phyloP scores from a whole-genome alignment of 2,888 invertebrate species.

The Apocheima hispidaria region DNA sequence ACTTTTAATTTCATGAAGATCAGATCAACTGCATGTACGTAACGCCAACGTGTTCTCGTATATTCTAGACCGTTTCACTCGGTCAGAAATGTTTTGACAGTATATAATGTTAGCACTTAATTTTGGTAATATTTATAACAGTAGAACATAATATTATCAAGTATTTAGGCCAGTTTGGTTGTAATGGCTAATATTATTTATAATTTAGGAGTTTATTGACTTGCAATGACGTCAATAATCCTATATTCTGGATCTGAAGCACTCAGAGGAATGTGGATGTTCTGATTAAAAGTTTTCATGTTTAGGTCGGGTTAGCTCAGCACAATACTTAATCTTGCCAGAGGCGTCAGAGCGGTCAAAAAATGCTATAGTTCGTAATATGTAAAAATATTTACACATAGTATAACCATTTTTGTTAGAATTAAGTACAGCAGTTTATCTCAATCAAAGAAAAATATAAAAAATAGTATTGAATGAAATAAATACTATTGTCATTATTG shows the following conservation, averaged over 20 bases:
- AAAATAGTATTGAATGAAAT: background rate
- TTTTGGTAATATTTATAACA: constrained; percentile 2
- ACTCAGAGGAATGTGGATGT: constrained; percentile 5
- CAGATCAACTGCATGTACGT: no score
- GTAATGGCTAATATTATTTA: constrained; percentile 28
- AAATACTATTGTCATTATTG: no score
- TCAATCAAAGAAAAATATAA: no score
- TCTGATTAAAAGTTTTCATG: background rate
- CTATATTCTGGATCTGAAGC: constrained; percentile 18
- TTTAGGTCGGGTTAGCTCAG: background rate
- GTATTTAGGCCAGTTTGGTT: constrained; percentile 21
- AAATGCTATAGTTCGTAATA: no score
- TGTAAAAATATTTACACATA: background rate
- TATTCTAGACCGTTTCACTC: no score
- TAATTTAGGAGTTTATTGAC: constrained; percentile 32
- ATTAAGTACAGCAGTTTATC: no score
- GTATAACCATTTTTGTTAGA: no score
- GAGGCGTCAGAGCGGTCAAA: no score
- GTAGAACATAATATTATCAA: constrained; percentile 5
- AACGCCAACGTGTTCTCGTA: no score
- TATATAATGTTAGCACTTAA: background rate
- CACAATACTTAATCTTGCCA: no score
- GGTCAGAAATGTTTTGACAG: constrained; percentile 3
- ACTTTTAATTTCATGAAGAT: no score
- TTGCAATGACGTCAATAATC: constrained; percentile 26